Conservation (phyloP, 2,113 vertebrate genomes). For the Dasyprocta punctata region DNA sequence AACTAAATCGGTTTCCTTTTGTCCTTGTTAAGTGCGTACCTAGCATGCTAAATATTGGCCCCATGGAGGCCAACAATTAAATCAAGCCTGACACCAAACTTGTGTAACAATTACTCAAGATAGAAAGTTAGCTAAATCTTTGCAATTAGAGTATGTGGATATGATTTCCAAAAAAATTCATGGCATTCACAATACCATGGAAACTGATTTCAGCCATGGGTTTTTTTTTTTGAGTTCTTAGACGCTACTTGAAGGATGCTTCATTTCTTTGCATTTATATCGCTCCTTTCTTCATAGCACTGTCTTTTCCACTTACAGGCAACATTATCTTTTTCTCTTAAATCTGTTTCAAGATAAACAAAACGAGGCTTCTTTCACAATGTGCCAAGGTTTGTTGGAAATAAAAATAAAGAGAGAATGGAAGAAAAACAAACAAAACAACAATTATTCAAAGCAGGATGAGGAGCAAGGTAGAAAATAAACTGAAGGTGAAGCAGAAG, state of each 20-base stretch:
- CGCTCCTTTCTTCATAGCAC: background rate
- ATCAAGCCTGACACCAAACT: background rate
- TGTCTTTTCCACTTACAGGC: slow-evolving; percentile 6
- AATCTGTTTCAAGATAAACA: slow-evolving; percentile 45
- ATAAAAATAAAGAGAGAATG: slow-evolving; percentile 45
- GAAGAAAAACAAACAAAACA: slow-evolving; percentile 57
- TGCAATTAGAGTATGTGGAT: background rate
- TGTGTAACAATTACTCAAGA: background rate
- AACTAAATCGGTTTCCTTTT: background rate
- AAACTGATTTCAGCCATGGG: background rate
- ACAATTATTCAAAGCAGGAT: background rate
- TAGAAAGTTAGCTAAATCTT: background rate
- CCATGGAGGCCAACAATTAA: background rate
- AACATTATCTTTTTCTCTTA: slow-evolving; percentile 19
- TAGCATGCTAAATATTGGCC: background rate
- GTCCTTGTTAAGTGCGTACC: background rate
- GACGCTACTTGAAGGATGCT: background rate
- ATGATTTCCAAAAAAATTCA: background rate
- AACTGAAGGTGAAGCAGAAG: background rate
- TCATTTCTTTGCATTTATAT: background rate
- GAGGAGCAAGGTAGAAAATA: background rate
- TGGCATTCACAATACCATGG: background rate
- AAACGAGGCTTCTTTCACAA: background rate
- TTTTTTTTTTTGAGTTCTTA: background rate
- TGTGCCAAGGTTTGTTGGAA: slow-evolving; percentile 36